A percentile compares a stretch with the other conserved stretches of the same genome.
Conservation (phyloP, 2,113 vertebrate species). For the Triplophysa dalaica region DNA sequence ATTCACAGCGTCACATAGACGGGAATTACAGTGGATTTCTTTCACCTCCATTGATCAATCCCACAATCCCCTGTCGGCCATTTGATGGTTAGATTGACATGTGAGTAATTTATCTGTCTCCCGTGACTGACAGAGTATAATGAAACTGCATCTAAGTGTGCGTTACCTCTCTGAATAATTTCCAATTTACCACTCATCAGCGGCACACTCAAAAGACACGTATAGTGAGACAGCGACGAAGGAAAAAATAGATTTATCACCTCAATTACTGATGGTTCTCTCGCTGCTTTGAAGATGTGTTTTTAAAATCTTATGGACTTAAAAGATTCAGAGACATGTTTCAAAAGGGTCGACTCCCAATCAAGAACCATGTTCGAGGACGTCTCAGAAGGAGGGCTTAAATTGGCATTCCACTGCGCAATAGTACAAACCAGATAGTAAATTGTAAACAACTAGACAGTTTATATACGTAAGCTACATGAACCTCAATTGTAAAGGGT, state of each 20-base stretch:
- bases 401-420: background rate
- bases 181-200: conserved; percentile 90
- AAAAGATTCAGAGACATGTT: conserved; percentile 70
- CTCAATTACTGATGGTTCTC: conserved; percentile 82
- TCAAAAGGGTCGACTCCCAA: conserved; percentile 47
- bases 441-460: background rate
- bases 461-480: background rate
- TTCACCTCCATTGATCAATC: conserved; percentile 77
- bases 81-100: conserved; percentile 80
- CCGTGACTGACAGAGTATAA: conserved; percentile 84
- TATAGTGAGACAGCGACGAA: conserved; percentile 41
- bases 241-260: conserved; percentile 75
- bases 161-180: conserved; percentile 81
- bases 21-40: conserved; percentile 52
- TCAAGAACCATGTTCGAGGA: conserved; percentile 26
- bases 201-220: conserved; percentile 72
- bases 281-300: conserved; percentile 78
- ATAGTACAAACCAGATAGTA: background rate
- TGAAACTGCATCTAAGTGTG: conserved; percentile 80
- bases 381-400: background rate
- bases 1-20: conserved; percentile 55
- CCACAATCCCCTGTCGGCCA: conserved; percentile 67
- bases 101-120: conserved; percentile 81
- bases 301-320: conserved; percentile 77
- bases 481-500: background rate